These are phyloP conservation scores for Syrphus vitripennis DNA, from an alignment of 2,888 invertebrate species.

Conservation along the genomic window DNA sequence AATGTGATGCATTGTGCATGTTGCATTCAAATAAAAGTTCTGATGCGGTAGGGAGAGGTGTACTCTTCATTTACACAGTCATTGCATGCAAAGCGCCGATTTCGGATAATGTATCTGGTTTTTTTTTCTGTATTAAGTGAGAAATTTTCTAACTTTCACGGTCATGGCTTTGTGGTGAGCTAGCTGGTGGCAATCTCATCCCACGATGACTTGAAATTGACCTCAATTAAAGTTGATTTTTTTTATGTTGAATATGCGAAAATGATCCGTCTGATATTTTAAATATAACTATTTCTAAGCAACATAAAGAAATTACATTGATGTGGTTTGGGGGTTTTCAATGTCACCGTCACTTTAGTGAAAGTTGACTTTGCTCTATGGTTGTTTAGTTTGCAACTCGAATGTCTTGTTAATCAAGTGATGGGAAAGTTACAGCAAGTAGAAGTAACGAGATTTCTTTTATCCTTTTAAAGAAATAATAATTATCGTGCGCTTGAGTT, in stretches of 20 bases:
- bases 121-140: slow-evolving; percentile 24
- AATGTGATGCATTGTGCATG: not conserved
- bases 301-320: not conserved
- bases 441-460: slow-evolving; percentile 31
- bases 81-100: slow-evolving; percentile 51
- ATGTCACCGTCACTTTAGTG: slow-evolving; percentile 80
- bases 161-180: slow-evolving; percentile 41
- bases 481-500: not conserved
- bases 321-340: slow-evolving; percentile 75
- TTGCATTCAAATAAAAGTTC: slow-evolving; percentile 29
- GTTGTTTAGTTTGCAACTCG: slow-evolving; percentile 33
- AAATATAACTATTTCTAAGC: not conserved
- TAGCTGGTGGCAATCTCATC: slow-evolving; percentile 1
- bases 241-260: not conserved
- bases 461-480: slow-evolving; percentile 22
- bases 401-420: slow-evolving; percentile 78
- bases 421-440: slow-evolving; percentile 79
- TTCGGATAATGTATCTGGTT: slow-evolving; percentile 59
- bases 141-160: slow-evolving; percentile 71
- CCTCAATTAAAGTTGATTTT: slow-evolving; percentile 31
- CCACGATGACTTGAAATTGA: slow-evolving; percentile 35
- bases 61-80: not conserved
- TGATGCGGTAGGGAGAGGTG: not conserved
- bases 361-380: slow-evolving; percentile 77
- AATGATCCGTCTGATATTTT: not conserved